Evolutionary conservation across 2,888 invertebrate species (phyloP).

Genomic region (Venusia cambrica): DNA sequence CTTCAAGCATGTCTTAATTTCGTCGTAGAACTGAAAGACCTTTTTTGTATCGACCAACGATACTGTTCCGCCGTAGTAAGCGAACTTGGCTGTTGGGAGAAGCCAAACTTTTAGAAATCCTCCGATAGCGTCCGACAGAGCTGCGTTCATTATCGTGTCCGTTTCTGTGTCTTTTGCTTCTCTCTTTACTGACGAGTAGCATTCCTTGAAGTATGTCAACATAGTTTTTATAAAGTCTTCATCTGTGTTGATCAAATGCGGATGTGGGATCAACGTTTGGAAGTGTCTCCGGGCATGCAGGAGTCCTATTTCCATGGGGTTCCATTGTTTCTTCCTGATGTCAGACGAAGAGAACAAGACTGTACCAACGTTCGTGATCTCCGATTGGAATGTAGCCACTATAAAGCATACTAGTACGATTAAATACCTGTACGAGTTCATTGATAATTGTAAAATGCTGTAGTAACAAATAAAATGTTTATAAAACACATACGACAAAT

Average conservation of each 20-base stretch:
- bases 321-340: conserved; percentile 45
- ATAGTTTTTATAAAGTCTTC: conserved; percentile 45
- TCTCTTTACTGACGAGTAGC: conserved; percentile 44
- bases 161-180: conserved; percentile 38
- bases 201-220: conserved; percentile 47
- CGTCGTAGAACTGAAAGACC: conserved; percentile 77
- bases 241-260: conserved; percentile 37
- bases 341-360: conserved; percentile 52
- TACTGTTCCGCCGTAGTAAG: conserved; percentile 83
- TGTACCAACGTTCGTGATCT: conserved; percentile 54
- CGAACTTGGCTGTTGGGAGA: conserved; percentile 80
- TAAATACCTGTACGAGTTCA: conserved; percentile 35
- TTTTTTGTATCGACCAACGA: conserved; percentile 76
- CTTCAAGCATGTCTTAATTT: conserved; percentile 77
- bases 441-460: conserved; percentile 35
- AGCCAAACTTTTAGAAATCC: conserved; percentile 83
- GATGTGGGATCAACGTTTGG: conserved; percentile 52
- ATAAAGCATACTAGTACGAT: conserved; percentile 30
- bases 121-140: conserved; percentile 76
- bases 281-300: conserved; percentile 53
- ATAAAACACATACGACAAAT: conserved; percentile 32
- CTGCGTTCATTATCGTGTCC: conserved; percentile 48
- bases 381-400: conserved; percentile 18
- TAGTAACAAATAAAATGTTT: conserved; percentile 54
- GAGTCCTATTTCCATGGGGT: conserved; percentile 39